Percentiles rank a stretch among this genome's conserved stretches.
These are phyloP conservation scores for Acropternis orthonyx DNA, from an alignment of 2,797 vertebrate genomes.

Conservation along the genomic window DNA sequence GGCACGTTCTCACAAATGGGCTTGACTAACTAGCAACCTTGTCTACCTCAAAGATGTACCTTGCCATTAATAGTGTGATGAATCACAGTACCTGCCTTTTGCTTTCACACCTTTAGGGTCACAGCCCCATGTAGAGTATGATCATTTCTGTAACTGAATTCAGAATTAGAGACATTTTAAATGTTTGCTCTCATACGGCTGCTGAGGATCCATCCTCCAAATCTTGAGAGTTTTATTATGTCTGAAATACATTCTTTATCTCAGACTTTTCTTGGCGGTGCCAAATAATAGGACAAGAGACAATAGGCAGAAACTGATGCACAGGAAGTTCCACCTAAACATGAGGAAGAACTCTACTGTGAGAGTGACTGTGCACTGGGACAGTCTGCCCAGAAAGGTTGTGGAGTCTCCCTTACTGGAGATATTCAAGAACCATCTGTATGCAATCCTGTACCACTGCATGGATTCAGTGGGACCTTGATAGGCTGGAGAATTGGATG, in stretches of 20 bases:
- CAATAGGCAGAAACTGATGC: not conserved
- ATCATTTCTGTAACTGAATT: not conserved
- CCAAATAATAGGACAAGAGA: not conserved
- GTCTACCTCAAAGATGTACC: not conserved
- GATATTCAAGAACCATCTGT: not conserved
- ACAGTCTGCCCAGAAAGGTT: not conserved
- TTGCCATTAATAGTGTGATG: not conserved
- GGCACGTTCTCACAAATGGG: not conserved
- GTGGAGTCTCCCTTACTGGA: not conserved
- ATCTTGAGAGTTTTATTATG: accelerated
- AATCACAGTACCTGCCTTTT: not conserved
- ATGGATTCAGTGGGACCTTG: not conserved
- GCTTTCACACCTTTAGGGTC: not conserved
- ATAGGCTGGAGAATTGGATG: not conserved
- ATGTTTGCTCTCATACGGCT: not conserved
- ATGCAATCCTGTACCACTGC: not conserved
- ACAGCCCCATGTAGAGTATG: accelerated
- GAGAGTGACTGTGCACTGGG: not conserved
- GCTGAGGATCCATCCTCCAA: not conserved
- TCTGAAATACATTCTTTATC: not conserved
- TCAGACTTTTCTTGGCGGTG: not conserved
- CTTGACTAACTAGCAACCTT: not conserved
- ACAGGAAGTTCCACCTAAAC: not conserved
- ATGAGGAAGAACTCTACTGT: not conserved
- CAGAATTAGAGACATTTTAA: not conserved